Evolutionary conservation across 2,888 invertebrate genomes (phyloP).

Genomic region (Cheiracanthium punctorium): DNA sequence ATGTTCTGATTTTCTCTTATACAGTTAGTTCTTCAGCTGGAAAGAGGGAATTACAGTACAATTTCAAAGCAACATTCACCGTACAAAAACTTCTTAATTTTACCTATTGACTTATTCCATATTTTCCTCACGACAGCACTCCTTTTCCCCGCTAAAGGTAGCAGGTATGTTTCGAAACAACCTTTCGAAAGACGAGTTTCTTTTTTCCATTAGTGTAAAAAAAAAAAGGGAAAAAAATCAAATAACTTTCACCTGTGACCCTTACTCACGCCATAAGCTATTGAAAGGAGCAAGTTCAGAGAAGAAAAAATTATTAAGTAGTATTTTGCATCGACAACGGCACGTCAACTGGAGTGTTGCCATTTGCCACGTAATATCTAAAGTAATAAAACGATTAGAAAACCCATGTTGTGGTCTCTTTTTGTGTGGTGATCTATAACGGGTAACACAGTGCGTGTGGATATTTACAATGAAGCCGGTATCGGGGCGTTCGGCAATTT

Average conservation of each 20-base stretch:
- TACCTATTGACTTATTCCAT: background rate
- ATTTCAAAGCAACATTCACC: too few relatives aligned
- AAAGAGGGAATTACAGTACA: too few relatives aligned
- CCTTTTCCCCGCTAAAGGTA: background rate
- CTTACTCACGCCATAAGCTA: background rate
- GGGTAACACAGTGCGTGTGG: background rate
- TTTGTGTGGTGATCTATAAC: background rate
- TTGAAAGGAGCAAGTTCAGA: background rate
- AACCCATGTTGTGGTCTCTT: background rate
- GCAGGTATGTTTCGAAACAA: background rate
- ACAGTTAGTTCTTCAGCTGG: too few relatives aligned
- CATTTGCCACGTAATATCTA: background rate
- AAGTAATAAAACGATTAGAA: background rate
- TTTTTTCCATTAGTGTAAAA: background rate
- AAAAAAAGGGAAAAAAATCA: too few relatives aligned
- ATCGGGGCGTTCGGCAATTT: background rate
- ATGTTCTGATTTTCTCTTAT: too few relatives aligned
- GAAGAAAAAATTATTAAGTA: background rate
- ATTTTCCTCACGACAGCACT: background rate
- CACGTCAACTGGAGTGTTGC: background rate
- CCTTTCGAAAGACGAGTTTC: background rate
- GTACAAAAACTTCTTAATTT: too few relatives aligned
- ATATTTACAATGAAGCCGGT: background rate
- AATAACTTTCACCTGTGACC: conserved; percentile 8
- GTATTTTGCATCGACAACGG: background rate